Conservation (phyloP, 2,113 vertebrate genomes). For the Myrmecophaga tridactyla region DNA sequence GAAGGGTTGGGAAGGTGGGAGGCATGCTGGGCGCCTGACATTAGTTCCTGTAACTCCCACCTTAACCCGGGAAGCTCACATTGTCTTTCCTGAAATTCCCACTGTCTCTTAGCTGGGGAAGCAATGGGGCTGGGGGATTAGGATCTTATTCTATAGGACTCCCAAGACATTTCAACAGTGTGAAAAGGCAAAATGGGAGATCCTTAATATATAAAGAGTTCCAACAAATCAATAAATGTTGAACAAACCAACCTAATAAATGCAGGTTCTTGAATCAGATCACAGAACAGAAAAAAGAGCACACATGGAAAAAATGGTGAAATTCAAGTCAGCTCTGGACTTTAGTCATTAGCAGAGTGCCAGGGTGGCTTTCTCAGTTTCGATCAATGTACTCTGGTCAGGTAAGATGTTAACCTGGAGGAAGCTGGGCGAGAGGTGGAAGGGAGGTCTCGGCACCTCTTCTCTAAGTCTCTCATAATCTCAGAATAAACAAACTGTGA, state of each 20-base stretch:
- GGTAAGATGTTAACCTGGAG: not conserved
- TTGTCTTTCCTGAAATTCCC: not conserved
- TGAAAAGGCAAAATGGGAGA: not conserved
- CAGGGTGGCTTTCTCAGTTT: not conserved
- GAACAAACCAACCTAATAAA: not conserved
- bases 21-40: not conserved
- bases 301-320: not conserved
- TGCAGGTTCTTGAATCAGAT: no score
- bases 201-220: not conserved
- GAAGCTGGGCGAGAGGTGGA: not conserved
- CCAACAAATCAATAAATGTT: not conserved
- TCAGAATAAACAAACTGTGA: not conserved
- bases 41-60: not conserved
- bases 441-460: no score
- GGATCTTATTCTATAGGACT: not conserved
- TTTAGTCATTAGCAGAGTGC: not conserved
- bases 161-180: not conserved
- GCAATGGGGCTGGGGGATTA: no score
- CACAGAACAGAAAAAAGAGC: not conserved
- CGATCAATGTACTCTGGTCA: not conserved
- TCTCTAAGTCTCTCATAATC: not conserved
- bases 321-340: not conserved
- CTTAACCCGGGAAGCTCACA: accelerated
- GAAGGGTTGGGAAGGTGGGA: not conserved
- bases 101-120: not conserved